Conservation (phyloP, 92 coral and sea anemone genomes). For the Siderastrea siderea region DNA sequence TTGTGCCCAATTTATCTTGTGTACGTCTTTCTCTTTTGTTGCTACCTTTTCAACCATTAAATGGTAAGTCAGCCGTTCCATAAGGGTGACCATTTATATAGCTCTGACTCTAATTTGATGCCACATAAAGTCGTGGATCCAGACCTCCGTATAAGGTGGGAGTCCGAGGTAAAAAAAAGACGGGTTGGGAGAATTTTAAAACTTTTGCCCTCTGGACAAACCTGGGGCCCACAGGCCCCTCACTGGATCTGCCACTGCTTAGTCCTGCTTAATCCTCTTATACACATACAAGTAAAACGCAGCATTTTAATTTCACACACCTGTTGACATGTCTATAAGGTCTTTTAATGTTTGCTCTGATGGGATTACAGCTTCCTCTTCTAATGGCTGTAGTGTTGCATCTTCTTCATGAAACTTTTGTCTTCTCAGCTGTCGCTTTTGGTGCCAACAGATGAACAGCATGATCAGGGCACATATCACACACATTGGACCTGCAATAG, state of each 20-base stretch:
- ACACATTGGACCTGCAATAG: slow-evolving; percentile 87
- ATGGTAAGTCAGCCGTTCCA: neutral
- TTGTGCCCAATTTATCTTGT: too few species aligned
- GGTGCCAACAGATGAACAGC: slow-evolving; percentile 83
- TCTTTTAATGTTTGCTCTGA: slow-evolving; percentile 77
- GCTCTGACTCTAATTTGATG: too few species aligned
- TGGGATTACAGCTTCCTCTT: slow-evolving; percentile 79
- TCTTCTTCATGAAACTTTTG: slow-evolving; percentile 61
- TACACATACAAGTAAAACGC: neutral
- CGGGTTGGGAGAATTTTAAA: too few species aligned
- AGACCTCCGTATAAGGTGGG: too few species aligned
- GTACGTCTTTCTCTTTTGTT: neutral
- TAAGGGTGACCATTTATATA: too few species aligned
- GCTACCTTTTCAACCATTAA: neutral
- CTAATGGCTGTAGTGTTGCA: slow-evolving; percentile 51
- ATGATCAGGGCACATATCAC: slow-evolving; percentile 74
- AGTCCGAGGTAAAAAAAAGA: too few species aligned
- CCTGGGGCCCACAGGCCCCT: too few species aligned
- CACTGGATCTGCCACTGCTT: too few species aligned
- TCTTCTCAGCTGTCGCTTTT: slow-evolving; percentile 64
- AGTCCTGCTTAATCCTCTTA: too few species aligned
- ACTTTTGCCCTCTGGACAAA: too few species aligned
- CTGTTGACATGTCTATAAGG: slow-evolving; percentile 87
- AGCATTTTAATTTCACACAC: slow-evolving; percentile 22
- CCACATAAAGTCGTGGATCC: too few species aligned